A percentile compares a stretch with the other conserved stretches of the same genome.
Evolutionary conservation across 2,113 vertebrate genomes (phyloP).

Genomic region (Sebastes schlegelii): DNA sequence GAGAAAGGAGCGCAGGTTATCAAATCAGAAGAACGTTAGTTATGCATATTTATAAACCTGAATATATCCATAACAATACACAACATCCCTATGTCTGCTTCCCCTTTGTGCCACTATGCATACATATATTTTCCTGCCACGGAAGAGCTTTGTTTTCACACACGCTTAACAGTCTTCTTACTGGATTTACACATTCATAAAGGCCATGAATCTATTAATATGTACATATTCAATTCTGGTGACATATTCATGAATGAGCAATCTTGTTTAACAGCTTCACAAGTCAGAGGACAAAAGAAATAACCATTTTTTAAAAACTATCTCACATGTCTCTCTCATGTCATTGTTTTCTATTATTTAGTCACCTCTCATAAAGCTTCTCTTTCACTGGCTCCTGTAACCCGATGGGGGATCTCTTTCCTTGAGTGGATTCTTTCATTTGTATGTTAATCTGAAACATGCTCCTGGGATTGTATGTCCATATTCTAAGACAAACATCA

Average conservation of each 20-base stretch:
- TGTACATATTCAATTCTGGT: background rate
- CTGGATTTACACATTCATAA: slow-evolving; percentile 16
- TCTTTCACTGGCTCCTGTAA: background rate
- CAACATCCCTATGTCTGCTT: background rate
- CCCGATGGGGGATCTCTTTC: background rate
- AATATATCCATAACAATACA: slow-evolving; percentile 7
- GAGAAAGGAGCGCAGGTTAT: slow-evolving; percentile 5
- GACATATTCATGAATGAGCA: slow-evolving; percentile 15
- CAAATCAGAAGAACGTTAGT: background rate
- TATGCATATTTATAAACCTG: slow-evolving; percentile 10
- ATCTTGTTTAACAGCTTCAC: slow-evolving; percentile 2
- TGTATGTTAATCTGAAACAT: slow-evolving; percentile 7
- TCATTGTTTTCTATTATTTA: background rate
- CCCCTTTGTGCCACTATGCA: slow-evolving; percentile 1
- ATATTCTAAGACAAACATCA: background rate
- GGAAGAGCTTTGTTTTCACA: slow-evolving; percentile 3
- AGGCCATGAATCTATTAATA: background rate
- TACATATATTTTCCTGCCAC: background rate
- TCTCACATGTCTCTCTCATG: background rate
- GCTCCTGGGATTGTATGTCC: slow-evolving; percentile 2
- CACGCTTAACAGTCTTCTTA: background rate
- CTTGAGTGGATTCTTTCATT: background rate
- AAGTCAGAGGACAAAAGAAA: slow-evolving; percentile 27
- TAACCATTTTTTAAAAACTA: background rate
- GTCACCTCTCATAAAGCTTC: background rate